phyloP scores from a whole-genome alignment of 2,113 vertebrate genomes.

The Salvelinus namaycush region DNA sequence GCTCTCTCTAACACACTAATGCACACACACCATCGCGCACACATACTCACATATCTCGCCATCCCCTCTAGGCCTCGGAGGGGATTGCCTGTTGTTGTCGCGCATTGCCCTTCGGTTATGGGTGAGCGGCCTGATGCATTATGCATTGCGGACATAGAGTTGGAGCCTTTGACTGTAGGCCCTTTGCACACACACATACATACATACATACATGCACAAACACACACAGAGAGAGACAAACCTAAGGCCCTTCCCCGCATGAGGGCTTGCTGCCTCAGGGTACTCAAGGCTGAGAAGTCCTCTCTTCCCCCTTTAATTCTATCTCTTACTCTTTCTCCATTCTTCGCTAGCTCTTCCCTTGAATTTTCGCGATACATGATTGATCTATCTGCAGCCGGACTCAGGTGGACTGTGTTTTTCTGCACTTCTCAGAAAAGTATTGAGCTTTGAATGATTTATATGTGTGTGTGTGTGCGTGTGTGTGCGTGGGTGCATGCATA shows the following conservation, averaged over 20 bases:
- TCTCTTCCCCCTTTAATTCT: constrained; percentile 17
- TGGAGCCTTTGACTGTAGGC: constrained; percentile 32
- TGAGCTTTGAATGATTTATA: constrained; percentile 69
- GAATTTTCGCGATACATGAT: constrained; percentile 63
- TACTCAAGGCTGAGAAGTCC: constrained; percentile 33
- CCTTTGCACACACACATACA: constrained; percentile 8
- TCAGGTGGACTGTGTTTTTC: constrained; percentile 60
- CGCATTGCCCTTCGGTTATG: constrained; percentile 25
- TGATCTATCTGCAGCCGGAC: constrained; percentile 66
- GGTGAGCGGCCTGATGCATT: constrained; percentile 53
- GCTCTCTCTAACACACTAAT: neutral
- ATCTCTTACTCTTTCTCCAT: constrained; percentile 39
- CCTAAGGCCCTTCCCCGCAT: constrained; percentile 21
- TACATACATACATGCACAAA: neutral
- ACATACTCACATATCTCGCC: constrained; percentile 18
- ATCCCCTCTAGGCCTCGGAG: constrained; percentile 38
- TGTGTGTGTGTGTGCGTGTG: constrained; percentile 24
- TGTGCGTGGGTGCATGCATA: constrained; percentile 18
- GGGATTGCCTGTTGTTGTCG: constrained; percentile 54
- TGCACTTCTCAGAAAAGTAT: constrained; percentile 58
- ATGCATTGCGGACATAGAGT: constrained; percentile 57
- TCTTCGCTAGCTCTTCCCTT: constrained; percentile 36
- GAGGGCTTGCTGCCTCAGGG: constrained; percentile 33
- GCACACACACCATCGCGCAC: neutral
- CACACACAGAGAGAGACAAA: neutral